Conservation (phyloP, 2,113 vertebrate species). For the Hippocampus mohnikei region DNA sequence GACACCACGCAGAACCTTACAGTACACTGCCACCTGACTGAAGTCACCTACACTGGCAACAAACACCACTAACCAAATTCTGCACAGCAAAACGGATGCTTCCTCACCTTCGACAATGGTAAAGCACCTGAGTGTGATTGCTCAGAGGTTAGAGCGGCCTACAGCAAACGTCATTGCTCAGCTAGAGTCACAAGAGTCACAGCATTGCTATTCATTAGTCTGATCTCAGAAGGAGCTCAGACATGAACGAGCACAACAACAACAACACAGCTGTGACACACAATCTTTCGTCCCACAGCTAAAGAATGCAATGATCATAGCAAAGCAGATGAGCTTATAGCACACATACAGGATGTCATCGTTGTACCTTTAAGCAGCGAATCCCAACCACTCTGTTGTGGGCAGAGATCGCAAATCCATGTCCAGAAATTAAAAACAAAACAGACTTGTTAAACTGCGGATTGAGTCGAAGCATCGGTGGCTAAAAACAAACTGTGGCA, state of each 20-base stretch:
- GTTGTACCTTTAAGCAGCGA: not conserved
- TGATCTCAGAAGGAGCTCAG: conserved; percentile 16
- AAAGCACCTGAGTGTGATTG: not conserved
- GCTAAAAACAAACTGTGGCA: too few relatives aligned
- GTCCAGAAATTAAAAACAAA: too few relatives aligned
- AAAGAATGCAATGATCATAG: conserved; percentile 21
- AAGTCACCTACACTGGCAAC: not conserved
- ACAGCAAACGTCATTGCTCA: conserved; percentile 27
- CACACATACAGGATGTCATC: not conserved
- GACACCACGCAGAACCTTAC: not conserved
- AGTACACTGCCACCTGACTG: too few relatives aligned
- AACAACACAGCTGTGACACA: not conserved
- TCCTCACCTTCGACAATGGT: not conserved
- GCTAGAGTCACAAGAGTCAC: conserved; percentile 22
- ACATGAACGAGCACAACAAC: not conserved
- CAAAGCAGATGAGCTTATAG: not conserved
- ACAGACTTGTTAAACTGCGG: too few relatives aligned
- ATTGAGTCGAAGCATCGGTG: too few relatives aligned
- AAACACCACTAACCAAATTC: not conserved
- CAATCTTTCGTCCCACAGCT: not conserved
- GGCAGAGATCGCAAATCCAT: too few relatives aligned
- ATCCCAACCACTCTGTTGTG: too few relatives aligned
- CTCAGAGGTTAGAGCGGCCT: conserved; percentile 4
- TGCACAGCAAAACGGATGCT: not conserved
- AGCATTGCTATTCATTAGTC: conserved; percentile 21